Base-by-base conservation (phyloP, 2,888 invertebrate species). In the Sacculina carcini region DNA sequence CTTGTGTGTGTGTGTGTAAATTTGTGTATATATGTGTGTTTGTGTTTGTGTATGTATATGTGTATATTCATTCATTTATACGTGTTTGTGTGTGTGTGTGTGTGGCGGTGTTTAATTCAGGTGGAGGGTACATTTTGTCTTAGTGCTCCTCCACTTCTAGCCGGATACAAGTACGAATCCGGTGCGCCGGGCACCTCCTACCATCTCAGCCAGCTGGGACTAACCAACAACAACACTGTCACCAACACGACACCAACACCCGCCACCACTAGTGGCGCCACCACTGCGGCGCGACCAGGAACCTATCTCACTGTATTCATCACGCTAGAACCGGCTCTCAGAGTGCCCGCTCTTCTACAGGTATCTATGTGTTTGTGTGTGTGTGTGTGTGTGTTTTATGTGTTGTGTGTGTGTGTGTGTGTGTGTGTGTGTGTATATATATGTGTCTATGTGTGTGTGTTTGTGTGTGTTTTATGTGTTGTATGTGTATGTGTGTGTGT, bases 101-200 rank as follows among this genome's bases (percentile, higher is more conserved):
- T n/a, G n/a, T n/a, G n/a, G n/a, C n/a, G n/a, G n/a, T n/a, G n/a
- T n/a, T n/a, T n/a, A n/a, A n/a, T n/a, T 52, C 63, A 85, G 84
- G 73, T 86, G 58, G 79, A 79, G 61, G 87, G 86, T 9, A 78
- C 78, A 23, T 85, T 89, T 63, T 76, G 78, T 63, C 62, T 89
- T 54, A 70, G 71, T 56, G 72, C 76, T 21, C 85, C 87, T 0
- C 73, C 78, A 24, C 67, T 83, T 9, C 61, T 84, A 48, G 69
- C 87, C 31, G 86, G 86, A 31, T 74, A 74, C 61, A 68, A 71
- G 57, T 58, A 60, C 23, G 60, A 61, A 10, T 53, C 58, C 2
- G 52, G 46, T 39, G 54, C 38, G 51, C 51, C 6, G 38, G 52
- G 21, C 39, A 54, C 29, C 46, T 31, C 16, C 34, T 48, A 14